phyloP scores from a whole-genome alignment of 1,140 invertebrate species.

The Hesperophylax magnus region DNA sequence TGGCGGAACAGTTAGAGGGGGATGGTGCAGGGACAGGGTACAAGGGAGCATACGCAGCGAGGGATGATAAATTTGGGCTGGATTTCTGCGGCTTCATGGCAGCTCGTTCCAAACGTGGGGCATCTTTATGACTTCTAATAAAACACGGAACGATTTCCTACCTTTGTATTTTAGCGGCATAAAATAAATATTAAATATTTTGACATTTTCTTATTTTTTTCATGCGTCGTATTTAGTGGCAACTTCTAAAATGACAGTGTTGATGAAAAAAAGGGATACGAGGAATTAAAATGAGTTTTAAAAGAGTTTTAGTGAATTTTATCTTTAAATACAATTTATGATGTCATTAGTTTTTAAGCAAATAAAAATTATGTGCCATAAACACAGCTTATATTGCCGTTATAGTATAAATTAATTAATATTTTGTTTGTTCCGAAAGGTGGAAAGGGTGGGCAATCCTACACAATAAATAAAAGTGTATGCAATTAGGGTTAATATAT shows the following conservation, averaged over 20 bases:
- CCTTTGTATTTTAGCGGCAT: conserved; percentile 4
- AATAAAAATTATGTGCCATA: too few relatives aligned
- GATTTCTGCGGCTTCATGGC: background rate
- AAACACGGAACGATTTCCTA: conserved; percentile 36
- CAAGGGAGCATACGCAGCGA: conserved; percentile 17
- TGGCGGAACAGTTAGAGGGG: conserved; percentile 27
- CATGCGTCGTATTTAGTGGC: conserved; percentile 4
- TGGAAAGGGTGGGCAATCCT: too few relatives aligned
- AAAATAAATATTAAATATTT: background rate
- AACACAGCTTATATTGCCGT: too few relatives aligned
- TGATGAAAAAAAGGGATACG: background rate
- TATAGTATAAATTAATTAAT: too few relatives aligned
- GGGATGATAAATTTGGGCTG: conserved; percentile 38
- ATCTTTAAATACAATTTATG: too few relatives aligned
- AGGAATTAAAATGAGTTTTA: background rate
- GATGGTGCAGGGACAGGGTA: background rate
- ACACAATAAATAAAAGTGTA: too few relatives aligned
- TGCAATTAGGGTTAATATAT: too few relatives aligned
- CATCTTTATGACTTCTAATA: conserved; percentile 43
- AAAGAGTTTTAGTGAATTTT: too few relatives aligned
- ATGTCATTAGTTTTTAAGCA: too few relatives aligned
- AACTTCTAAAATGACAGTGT: background rate
- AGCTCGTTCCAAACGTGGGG: background rate
- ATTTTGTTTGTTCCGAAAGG: too few relatives aligned
- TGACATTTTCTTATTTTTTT: conserved; percentile 32